Percentiles rank a stretch among this genome's conserved stretches.
phyloP scores from a whole-genome alignment of 2,888 invertebrate species.

The Mamestra brassicae region DNA sequence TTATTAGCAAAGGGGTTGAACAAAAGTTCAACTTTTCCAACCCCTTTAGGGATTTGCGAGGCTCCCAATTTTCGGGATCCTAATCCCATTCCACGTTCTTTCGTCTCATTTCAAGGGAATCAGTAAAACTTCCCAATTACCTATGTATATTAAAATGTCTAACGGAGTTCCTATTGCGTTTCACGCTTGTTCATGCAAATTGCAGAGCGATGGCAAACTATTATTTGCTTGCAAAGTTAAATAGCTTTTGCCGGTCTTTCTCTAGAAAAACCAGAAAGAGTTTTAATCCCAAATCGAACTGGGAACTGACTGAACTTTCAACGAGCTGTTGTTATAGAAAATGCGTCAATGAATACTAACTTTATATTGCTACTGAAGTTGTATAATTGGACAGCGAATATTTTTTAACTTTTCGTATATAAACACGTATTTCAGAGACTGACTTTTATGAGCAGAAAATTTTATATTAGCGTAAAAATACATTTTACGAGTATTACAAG shows the following conservation, averaged over 20 bases:
- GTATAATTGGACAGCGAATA: background rate
- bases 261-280: constrained; percentile 77
- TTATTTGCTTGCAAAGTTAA: constrained; percentile 84
- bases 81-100: constrained; percentile 56
- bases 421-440: background rate
- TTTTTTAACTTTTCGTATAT: background rate
- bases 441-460: background rate
- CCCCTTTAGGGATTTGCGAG: constrained; percentile 55
- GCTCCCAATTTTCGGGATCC: constrained; percentile 54
- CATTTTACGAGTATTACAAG: no score
- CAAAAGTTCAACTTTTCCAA: constrained; percentile 59
- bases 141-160: constrained; percentile 46
- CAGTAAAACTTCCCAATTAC: constrained; percentile 60
- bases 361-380: constrained; percentile 47
- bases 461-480: background rate
- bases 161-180: constrained; percentile 59
- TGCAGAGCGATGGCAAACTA: constrained; percentile 75
- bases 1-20: constrained; percentile 57
- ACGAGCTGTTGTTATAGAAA: constrained; percentile 63
- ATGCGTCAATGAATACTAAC: constrained; percentile 46
- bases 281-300: constrained; percentile 76
- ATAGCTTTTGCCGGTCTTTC: constrained; percentile 80
- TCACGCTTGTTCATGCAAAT: constrained; percentile 78
- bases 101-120: constrained; percentile 52
- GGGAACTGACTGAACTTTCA: constrained; percentile 58